Conservation (phyloP, 1,140 invertebrate species). For the Drosophila eugracilis region DNA sequence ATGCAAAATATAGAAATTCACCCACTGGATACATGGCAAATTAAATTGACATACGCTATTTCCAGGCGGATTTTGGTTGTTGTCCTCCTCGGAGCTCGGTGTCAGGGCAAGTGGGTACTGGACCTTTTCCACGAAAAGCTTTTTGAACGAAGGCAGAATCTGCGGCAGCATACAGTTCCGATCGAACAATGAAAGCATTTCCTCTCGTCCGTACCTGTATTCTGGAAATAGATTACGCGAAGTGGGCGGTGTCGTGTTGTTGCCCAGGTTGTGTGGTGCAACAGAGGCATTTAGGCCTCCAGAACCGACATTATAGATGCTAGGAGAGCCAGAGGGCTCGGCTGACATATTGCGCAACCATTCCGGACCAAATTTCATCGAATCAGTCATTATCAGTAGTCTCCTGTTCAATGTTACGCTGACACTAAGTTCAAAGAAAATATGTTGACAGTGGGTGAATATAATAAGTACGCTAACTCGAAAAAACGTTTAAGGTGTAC, state of each 20-base stretch:
- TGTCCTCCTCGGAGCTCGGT: constrained; percentile 92
- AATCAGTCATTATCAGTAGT: constrained; percentile 87
- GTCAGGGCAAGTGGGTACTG: constrained; percentile 91
- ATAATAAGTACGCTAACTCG: neutral
- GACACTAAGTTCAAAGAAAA: constrained; percentile 25
- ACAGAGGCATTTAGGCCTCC: constrained; percentile 53
- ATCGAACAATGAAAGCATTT: constrained; percentile 94
- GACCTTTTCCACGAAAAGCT: constrained; percentile 90
- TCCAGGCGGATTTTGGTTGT: constrained; percentile 33
- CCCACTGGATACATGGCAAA: no score
- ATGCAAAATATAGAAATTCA: neutral
- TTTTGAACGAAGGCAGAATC: constrained; percentile 87
- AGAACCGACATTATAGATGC: constrained; percentile 31
- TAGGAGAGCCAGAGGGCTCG: constrained; percentile 71
- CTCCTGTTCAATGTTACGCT: constrained; percentile 38
- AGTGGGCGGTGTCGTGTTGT: constrained; percentile 16
- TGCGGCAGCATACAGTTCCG: constrained; percentile 89
- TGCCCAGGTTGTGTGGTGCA: constrained; percentile 33
- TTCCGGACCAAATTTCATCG: constrained; percentile 91
- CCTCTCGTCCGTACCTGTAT: constrained; percentile 91
- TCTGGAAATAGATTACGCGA: constrained; percentile 77
- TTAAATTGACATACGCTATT: constrained; percentile 47
- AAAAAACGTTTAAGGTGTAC: no score
- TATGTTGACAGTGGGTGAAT: neutral
- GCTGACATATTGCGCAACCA: constrained; percentile 89